Percentiles rank a stretch among this genome's conserved stretches.
These are phyloP conservation scores for Silurus meridionalis DNA, from an alignment of 2,113 vertebrate species.

Conservation along the genomic window DNA sequence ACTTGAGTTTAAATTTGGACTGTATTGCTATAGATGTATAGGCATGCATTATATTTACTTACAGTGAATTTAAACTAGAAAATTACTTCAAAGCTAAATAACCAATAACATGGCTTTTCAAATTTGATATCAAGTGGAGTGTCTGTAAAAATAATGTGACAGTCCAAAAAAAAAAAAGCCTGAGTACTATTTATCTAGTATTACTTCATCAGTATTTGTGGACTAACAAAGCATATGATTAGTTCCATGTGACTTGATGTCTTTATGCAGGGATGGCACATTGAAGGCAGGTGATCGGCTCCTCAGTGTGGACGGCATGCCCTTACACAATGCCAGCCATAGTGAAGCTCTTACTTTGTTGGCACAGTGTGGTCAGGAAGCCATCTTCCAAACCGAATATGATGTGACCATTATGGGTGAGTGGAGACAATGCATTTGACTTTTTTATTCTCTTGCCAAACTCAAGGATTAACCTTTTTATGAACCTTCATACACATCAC, in stretches of 20 bases:
- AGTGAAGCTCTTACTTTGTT: slow-evolving; percentile 82
- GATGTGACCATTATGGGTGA: slow-evolving; percentile 93
- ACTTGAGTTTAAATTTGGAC: background rate
- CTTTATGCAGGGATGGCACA: slow-evolving; percentile 83
- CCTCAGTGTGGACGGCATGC: slow-evolving; percentile 87
- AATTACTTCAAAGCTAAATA: background rate
- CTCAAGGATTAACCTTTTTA: background rate
- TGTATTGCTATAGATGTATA: background rate
- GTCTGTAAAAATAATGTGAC: background rate
- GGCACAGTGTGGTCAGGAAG: slow-evolving; percentile 87
- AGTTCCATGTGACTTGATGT: background rate
- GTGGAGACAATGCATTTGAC: slow-evolving; percentile 33
- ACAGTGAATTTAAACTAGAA: background rate
- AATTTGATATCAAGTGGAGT: background rate
- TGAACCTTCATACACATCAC: background rate
- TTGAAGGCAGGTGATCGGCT: slow-evolving; percentile 89
- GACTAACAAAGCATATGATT: slow-evolving; percentile 11
- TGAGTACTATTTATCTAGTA: too few species aligned
- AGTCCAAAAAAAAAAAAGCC: background rate
- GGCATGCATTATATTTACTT: background rate
- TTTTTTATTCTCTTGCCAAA: background rate
- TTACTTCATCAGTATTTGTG: background rate
- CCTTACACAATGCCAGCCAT: slow-evolving; percentile 84
- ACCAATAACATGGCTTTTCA: background rate
- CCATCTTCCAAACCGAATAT: slow-evolving; percentile 92